Evolutionary conservation across 2,797 vertebrate species (phyloP).

Genomic region (Brotula barbata): DNA sequence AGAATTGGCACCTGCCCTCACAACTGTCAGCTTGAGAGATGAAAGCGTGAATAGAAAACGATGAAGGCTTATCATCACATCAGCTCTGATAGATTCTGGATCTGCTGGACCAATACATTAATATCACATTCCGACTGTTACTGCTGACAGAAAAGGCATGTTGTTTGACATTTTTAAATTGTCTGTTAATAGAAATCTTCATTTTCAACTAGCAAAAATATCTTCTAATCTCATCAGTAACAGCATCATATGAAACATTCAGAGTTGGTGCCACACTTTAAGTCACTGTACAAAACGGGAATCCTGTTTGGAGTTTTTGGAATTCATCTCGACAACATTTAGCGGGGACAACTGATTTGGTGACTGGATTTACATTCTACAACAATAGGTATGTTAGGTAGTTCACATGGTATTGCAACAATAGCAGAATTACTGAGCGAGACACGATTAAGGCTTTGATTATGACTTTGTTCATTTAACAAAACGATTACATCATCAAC

Average conservation of each 20-base stretch:
- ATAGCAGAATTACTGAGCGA: constrained; percentile 49
- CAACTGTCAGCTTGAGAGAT: constrained; percentile 30
- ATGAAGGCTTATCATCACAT: constrained; percentile 39
- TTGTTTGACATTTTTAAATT: constrained; percentile 23
- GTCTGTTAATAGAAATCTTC: constrained; percentile 56
- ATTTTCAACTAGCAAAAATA: constrained; percentile 58
- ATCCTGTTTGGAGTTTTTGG: constrained; percentile 8
- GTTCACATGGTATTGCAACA: constrained; percentile 60
- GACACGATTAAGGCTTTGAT: constrained; percentile 67
- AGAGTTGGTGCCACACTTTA: constrained; percentile 38
- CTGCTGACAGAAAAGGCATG: constrained; percentile 36
- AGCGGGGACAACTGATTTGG: constrained; percentile 10
- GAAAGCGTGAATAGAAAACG: constrained; percentile 23
- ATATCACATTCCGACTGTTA: constrained; percentile 27
- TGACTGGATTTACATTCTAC: constrained; percentile 40
- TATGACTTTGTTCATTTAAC: constrained; percentile 45
- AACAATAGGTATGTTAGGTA: constrained; percentile 57
- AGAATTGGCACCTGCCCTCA: constrained; percentile 58
- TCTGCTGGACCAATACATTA: constrained; percentile 18
- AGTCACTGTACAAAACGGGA: constrained; percentile 29
- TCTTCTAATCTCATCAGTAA: constrained; percentile 36
- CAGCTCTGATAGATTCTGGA: constrained; percentile 30
- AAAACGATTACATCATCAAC: constrained; percentile 26
- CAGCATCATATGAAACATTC: constrained; percentile 47
- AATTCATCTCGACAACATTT: constrained; percentile 29